Conservation (phyloP, 2,113 vertebrate genomes). For the Leptosomus discolor region DNA sequence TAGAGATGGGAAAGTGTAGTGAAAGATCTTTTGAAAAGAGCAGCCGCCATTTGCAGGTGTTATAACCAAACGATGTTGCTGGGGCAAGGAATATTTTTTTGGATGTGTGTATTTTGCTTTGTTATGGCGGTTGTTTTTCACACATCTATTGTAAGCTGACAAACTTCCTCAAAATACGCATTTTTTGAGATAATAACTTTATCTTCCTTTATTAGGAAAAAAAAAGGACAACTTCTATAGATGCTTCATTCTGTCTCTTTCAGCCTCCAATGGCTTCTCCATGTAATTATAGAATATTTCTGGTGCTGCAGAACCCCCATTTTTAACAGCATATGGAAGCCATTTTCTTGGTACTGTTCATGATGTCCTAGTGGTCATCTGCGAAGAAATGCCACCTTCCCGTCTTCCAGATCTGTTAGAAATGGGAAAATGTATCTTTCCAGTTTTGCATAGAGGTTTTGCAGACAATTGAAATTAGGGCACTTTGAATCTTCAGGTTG, state of each 20-base stretch:
- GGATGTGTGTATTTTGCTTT: background rate
- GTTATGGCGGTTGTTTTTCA: constrained; percentile 16
- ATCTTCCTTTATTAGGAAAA: background rate
- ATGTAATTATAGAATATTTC: background rate
- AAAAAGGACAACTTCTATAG: background rate
- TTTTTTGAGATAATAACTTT: background rate
- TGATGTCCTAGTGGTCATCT: background rate
- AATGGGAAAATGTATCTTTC: background rate
- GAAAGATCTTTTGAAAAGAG: constrained; percentile 37
- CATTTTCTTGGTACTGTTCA: background rate
- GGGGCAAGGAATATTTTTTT: background rate
- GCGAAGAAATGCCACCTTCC: background rate
- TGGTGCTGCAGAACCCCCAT: background rate
- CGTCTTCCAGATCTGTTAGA: background rate
- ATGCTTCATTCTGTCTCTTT: background rate
- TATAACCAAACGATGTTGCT: constrained; percentile 31
- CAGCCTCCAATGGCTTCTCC: background rate
- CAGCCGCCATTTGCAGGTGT: constrained; percentile 52
- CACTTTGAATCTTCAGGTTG: background rate
- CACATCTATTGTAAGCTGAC: background rate
- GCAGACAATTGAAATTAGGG: background rate
- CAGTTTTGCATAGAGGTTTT: background rate
- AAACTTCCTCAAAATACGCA: background rate
- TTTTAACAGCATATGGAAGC: background rate
- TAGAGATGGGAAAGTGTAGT: constrained; percentile 20